Evolutionary conservation across 2,113 vertebrate genomes (phyloP), one percentile per base, ranked within the genome.

Genomic region (Saguinus midas): DNA sequence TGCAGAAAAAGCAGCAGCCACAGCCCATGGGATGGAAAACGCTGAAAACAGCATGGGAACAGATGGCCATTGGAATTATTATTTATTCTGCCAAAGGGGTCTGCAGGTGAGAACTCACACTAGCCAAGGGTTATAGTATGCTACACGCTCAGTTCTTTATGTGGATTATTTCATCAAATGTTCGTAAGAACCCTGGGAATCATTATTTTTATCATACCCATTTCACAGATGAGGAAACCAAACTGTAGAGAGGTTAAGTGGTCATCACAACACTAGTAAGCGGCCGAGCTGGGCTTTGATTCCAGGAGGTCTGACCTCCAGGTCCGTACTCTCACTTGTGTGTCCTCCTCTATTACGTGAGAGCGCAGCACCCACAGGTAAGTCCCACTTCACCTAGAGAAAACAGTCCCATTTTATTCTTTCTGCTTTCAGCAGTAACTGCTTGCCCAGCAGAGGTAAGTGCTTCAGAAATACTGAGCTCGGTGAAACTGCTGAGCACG

Each of bases 221-320:
- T 68, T 96, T 70, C 43, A 55, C 17, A 3, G 40, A 86, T 70
- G 80, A 37, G 75, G 79, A 90, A 76, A 76, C 16, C n/a, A 52
- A 93, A 85, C 10, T 21, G 5, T 18, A 48, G 75, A 45, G 37
- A 87, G 20, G 32, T 48, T 66, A 70, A 58, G 45, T 12, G 70
- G 13, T 76, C 48, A 52, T 64, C 55, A 52, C 4, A 52, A 6
- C 17, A 27, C 14, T 61, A 70, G 32, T 7, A 48, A 82, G 78
- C 27, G 17, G 68, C 52, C 18, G 73, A 57, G 43, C n/a, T 32
- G 48, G 81, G 40, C 45, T 81, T 72, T 12, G 66, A 40, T 29
- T 68, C 14, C 75, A 40, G 9, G 37, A 72, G 79, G 43, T 40
- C 50, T 70, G 43, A 87, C 16, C 10, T 43, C 66, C 80, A 70